Evolutionary conservation across 1,140 invertebrate genomes (phyloP), one percentile per base, ranked within the genome.

Genomic region (Danaus plexippus): DNA sequence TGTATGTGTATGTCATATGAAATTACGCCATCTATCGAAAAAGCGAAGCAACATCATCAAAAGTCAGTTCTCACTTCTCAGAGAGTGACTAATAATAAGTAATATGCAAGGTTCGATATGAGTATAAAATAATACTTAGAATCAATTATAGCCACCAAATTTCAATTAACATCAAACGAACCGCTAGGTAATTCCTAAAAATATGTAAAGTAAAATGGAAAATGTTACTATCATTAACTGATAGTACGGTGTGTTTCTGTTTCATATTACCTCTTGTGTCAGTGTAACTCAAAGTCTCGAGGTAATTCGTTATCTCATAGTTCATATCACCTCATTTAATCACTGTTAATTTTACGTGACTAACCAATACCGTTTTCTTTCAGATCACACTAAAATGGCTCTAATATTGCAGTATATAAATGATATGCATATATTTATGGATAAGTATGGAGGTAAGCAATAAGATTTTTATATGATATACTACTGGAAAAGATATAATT

Each of bases 381-480:
- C 75, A 88, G 87, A 80, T 68, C 70, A 67, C 64, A 61, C 72
- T 64, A 81, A 64, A 79, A 89, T 89, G 88, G 84, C 87, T 65
- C 71, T 88, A 78, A 77, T 88, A 69, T 71, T 88, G 63, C 75
- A 87, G 63, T 86, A 84, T 69, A 70, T 89, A 66, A 83, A 80
- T 69, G 79, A 86, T 72, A 80, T 88, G 64, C 78, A 88, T 65
- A 62, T 74, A 62, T 86, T 82, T 74, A 79, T 88, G 76, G 86
- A 88, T 61, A 89, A 88, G 82, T 82, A 88, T 81, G 87, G 86
- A 84, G 88, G 88, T 89, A 55, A 82, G 87, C 74, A 55, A n/a
- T n/a, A 47, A 22, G 15, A 48, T 12, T 48, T 15, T 11, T 48
- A 12, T 12, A 48, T 48, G 6, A 12, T 48, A 12, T 11, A 48